Evolutionary conservation across 2,113 vertebrate species (phyloP), one percentile per base, ranked within the genome.

Genomic region (Coptodon rendalli): DNA sequence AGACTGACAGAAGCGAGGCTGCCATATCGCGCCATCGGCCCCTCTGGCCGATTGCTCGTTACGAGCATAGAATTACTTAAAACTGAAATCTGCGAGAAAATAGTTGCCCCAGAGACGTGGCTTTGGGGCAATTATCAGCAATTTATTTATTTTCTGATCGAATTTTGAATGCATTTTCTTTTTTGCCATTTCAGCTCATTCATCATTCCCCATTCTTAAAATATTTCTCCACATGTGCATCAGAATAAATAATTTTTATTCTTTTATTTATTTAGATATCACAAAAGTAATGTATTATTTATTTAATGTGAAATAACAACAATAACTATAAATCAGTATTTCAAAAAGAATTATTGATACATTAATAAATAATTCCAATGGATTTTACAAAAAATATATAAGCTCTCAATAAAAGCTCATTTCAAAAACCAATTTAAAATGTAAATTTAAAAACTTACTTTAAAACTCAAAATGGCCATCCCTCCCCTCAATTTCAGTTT

Each of bases 371-470:
- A 66, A 66, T 66, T 36, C 0, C n/a, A 66, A 0, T 22, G 4
- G 61, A 13, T 0, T 66, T 66, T 12, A 22, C 61, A 66, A 38
- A 36, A 38, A 5, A 38, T 3, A 66, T 2, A 7, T 0, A 0
- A 66, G 6, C 34, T 38, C 2, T 66, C 2, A 36, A n/a, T 66
- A 12, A 66, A 66, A 66, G 9, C 29, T 34, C 3, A 34, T 34
- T 63, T 4, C 4, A 36, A 38, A 66, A 66, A 66, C 0, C 1
- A 1, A 12, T n/a, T 66, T 13, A 1, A 34, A 61, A 0, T 2
- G 10, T 2, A 12, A 12, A 63, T 36, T 3, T 36, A 36, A 1
- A 63, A n/a, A 63, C 1, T 17, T 31, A 59, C 9, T 63, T 34
- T 63, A 29, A 63, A 34, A 63, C 9, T 63, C 29, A 19, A 11